Evolutionary conservation across 64 coral and sea anemone species (phyloP), one percentile per base, ranked within the genome.

Genomic region (Acropora yongei): DNA sequence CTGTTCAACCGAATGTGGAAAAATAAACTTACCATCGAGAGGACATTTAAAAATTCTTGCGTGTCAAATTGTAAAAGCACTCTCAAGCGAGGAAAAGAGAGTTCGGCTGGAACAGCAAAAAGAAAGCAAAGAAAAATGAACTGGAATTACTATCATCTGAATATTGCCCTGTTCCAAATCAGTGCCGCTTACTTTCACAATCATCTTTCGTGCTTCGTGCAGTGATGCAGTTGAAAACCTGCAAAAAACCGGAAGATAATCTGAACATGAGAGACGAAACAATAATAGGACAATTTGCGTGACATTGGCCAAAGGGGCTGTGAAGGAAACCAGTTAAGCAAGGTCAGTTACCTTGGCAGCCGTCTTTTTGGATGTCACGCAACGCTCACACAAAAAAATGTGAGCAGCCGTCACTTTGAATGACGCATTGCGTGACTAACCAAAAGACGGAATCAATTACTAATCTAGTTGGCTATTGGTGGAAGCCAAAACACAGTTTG

Each of bases 1-100:
- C 51, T 55, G 51, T 5, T 55, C 51, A 55, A 55, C 51, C 9
- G 51, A 55, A 55, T 9, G 4, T 4, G 0, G 9, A 5, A 55
- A 66, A 42, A 39, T 10, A 39, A 0, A 66, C 97, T 94, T 92
- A 99, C 97, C 91, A 99, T 66, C 5, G 97, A 99, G 3, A 99
- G 88, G 68, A 99, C 97, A 50, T 99, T 99, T 69, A 99, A 63
- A 57, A 99, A 99, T 79, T 99, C 97, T 67, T 90, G 91, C 3
- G 94, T 96, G 72, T 96, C 92, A 88, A 96, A 99, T 17, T 94
- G 74, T 10, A 99, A 57, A 41, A 99, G 58, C 1, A 89, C 79
- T 84, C 94, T 82, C 44, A 99, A 45, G 49, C 93, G 92, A 30
- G 97, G 97, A 76, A 94, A 96, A 0, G 91, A 80, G 69, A 58